phyloP scores from a whole-genome alignment of 2,797 vertebrate species.

The Botia kubotai region DNA sequence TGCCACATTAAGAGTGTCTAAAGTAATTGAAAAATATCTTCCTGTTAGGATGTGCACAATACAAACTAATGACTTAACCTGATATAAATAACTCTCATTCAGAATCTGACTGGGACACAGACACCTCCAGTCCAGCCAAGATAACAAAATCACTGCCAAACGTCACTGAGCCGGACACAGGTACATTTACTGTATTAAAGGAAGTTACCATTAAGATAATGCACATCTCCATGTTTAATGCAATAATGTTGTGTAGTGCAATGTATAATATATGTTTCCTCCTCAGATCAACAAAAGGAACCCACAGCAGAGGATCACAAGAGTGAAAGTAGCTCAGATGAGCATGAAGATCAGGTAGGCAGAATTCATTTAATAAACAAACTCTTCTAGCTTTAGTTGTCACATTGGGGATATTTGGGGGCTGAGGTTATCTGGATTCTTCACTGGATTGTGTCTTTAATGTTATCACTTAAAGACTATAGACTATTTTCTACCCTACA shows the following conservation, averaged over 20 bases:
- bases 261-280: neutral
- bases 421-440: neutral
- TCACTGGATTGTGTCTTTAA: neutral
- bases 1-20: neutral
- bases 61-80: neutral
- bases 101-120: conserved; percentile 77
- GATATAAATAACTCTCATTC: conserved; percentile 9
- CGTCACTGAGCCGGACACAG: conserved; percentile 57
- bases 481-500: neutral
- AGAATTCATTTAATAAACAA: neutral
- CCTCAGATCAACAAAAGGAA: conserved; percentile 57
- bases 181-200: conserved; percentile 48
- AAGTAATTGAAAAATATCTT: neutral
- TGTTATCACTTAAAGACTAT: neutral
- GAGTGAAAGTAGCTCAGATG: conserved; percentile 36
- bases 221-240: neutral
- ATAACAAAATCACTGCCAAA: conserved; percentile 60
- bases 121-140: conserved; percentile 59
- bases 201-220: neutral
- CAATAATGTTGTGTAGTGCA: neutral
- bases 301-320: conserved; percentile 31
- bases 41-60: neutral
- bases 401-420: neutral
- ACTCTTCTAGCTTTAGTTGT: neutral
- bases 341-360: conserved; percentile 69